Conservation (phyloP, 2,888 invertebrate genomes). For the Carterocephalus palaemon region DNA sequence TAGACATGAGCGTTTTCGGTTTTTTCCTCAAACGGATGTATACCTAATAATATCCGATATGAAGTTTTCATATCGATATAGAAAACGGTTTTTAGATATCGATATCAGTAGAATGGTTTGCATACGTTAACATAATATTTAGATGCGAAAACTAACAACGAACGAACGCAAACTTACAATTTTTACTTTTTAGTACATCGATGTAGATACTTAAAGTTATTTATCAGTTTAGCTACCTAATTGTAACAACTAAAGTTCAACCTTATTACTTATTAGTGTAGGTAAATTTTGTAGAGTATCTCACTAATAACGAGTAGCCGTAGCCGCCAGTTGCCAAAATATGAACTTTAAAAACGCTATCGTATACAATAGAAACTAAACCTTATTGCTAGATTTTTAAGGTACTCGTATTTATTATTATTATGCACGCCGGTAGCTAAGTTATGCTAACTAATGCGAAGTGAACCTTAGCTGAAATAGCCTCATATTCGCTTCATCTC, state of each 20-base stretch:
- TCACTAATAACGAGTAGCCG: no score
- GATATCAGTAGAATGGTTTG: constrained; percentile 1
- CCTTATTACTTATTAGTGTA: no score
- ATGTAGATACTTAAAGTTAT: background rate
- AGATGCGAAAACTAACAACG: constrained; percentile 1
- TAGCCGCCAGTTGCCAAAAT: no score
- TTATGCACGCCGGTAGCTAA: background rate
- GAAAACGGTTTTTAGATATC: constrained; percentile 1
- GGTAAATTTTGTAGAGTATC: no score
- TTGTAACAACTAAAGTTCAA: no score
- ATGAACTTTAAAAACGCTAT: no score
- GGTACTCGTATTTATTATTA: background rate
- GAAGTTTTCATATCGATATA: constrained; percentile 1
- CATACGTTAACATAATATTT: background rate
- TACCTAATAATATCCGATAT: background rate
- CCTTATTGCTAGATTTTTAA: no score
- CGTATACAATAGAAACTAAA: no score
- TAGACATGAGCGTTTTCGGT: no score
- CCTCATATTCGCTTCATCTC: background rate
- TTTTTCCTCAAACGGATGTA: no score
- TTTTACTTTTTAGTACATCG: constrained; percentile 2
- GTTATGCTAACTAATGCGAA: no score
- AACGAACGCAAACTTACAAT: constrained; percentile 3
- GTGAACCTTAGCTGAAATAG: background rate
- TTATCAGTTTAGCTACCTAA: constrained; percentile 1